Conservation (phyloP, 2,113 vertebrate genomes). For the Neopipo cinnamomea region DNA sequence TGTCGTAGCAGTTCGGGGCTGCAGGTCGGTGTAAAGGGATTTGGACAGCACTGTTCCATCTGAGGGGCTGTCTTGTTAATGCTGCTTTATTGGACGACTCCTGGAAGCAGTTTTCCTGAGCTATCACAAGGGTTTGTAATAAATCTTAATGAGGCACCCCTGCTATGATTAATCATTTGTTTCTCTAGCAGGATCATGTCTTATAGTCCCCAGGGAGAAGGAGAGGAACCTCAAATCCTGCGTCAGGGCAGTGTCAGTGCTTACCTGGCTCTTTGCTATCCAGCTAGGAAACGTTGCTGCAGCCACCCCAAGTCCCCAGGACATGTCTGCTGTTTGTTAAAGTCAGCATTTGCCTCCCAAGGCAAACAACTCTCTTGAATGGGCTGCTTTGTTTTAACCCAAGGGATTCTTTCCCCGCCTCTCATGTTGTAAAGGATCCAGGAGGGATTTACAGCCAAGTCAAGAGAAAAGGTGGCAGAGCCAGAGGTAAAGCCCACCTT, state of each 20-base stretch:
- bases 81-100: background rate
- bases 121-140: constrained; percentile 29
- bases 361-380: background rate
- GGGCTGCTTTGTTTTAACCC: background rate
- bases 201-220: background rate
- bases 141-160: constrained; percentile 34
- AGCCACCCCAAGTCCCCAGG: background rate
- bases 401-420: background rate
- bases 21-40: background rate
- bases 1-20: background rate
- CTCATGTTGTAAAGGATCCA: background rate
- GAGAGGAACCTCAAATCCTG: background rate
- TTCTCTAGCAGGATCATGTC: background rate
- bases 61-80: background rate
- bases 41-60: background rate
- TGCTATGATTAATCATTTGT: constrained; percentile 20
- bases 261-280: constrained; percentile 1
- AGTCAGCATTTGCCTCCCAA: background rate
- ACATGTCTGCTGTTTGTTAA: background rate
- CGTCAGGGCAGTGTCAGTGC: background rate
- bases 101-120: constrained; percentile 33
- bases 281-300: background rate
- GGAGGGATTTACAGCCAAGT: background rate
- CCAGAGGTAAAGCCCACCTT: background rate
- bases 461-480: background rate